A percentile compares a stretch with the other conserved stretches of the same genome.
Evolutionary conservation across 2,797 vertebrate species (phyloP).

Genomic region (Monodelphis domestica): DNA sequence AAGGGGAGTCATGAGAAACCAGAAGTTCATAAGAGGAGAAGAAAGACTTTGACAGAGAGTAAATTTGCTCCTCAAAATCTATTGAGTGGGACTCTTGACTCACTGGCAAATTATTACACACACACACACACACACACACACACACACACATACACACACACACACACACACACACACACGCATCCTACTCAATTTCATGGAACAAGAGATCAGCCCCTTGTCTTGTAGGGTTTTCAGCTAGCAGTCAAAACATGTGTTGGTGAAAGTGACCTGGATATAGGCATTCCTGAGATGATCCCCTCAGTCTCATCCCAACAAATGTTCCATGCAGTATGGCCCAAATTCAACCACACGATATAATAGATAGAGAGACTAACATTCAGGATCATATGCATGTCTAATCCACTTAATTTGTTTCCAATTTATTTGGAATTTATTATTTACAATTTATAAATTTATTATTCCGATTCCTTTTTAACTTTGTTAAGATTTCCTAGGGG

Average conservation of each 20-base stretch:
- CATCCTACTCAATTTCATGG: no score
- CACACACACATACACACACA: neutral
- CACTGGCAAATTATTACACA: neutral
- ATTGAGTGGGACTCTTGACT: neutral
- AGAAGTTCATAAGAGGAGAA: neutral
- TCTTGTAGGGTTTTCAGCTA: neutral
- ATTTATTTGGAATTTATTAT: no score
- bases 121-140: neutral
- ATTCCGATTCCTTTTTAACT: no score
- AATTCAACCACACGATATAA: neutral
- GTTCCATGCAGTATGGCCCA: neutral
- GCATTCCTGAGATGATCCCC: no score
- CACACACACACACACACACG: no score
- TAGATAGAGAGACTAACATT: neutral
- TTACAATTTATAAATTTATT: no score
- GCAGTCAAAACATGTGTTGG: neutral
- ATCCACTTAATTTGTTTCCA: neutral
- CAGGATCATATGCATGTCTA: neutral
- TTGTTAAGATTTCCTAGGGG: neutral
- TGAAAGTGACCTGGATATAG: no score
- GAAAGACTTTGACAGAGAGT: neutral
- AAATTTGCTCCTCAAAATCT: no score
- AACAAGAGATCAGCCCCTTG: neutral
- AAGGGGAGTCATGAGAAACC: neutral
- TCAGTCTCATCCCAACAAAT: neutral